Evolutionary conservation across 2,888 invertebrate genomes (phyloP), one percentile per base, ranked within the genome.

Genomic region (Hyppa rectilinea): DNA sequence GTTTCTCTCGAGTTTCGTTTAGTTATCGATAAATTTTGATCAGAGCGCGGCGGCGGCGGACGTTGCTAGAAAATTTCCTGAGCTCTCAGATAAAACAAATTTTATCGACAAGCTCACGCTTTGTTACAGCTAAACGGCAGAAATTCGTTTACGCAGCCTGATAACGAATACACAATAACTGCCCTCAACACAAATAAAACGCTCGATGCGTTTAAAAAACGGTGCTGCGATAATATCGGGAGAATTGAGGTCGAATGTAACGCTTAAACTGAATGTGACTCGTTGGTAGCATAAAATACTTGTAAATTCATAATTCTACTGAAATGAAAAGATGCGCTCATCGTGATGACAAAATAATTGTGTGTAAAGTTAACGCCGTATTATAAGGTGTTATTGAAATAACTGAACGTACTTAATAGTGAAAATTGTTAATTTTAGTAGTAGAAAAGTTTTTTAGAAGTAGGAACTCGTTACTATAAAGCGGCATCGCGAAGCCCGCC

Each of bases 21-120:
- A 69, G 70, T 74, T 81, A 81, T 84, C 84, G 68, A 81, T 81
- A 77, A 55, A 84, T 84, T 63, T 81, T 69, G 82, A 84, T 81
- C 63, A 80, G 80, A 55, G 60, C 82, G 70, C 47, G 45, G 61
- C 59, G 26, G 36, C 20, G 45, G 66, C 72, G 72, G 81, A 68
- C 69, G 67, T 23, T 61, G 45, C 78, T 80, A 72, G 62, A 67
- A 75, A 62, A 76, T 70, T 76, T 81, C 67, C 65, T 66, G 78
- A 55, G 73, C 52, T 84, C 70, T 71, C 66, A 73, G 78, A 82
- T 84, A 84, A 84, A 81, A 81, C 71, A 77, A 81, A 81, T 82
- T 81, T 64, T 69, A 82, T 82, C 82, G 73, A 71, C 40, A 38
- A 84, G 82, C 78, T 77, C 52, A 77, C 66, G 73, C 78, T 74